Evolutionary conservation across 2,888 invertebrate genomes (phyloP).

Genomic region (Drosophila niveifrons): DNA sequence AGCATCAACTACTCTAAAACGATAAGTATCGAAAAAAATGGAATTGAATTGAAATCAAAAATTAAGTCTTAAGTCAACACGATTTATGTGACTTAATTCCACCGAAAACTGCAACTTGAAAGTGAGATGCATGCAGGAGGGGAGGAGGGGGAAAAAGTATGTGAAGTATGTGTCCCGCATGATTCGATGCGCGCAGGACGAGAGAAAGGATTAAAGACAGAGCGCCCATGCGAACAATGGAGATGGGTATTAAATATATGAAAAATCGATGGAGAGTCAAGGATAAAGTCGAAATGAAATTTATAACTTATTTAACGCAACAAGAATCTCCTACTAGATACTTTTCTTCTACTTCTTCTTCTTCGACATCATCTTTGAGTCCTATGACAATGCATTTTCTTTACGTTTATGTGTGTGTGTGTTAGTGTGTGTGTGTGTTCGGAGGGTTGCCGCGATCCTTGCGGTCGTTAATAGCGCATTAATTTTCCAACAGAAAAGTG

Average conservation of each 20-base stretch:
- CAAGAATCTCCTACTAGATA: slow-evolving; percentile 2
- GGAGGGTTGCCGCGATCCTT: slow-evolving; percentile 59
- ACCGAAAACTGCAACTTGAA: slow-evolving; percentile 52
- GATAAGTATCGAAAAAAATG: slow-evolving; percentile 58
- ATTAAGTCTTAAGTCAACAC: slow-evolving; percentile 47
- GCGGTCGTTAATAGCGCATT: slow-evolving; percentile 77
- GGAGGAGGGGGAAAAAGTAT: too few relatives aligned
- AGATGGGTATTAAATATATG: slow-evolving; percentile 70
- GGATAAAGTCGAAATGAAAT: slow-evolving; percentile 80
- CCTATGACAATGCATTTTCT: slow-evolving; percentile 75
- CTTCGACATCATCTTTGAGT: slow-evolving; percentile 2
- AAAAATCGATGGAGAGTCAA: slow-evolving; percentile 65
- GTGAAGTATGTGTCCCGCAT: slow-evolving; percentile 54
- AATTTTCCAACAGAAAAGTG: slow-evolving; percentile 35
- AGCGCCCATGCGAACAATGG: slow-evolving; percentile 60
- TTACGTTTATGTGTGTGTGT: not conserved
- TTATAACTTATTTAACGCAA: slow-evolving; percentile 77
- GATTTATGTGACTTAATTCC: slow-evolving; percentile 74
- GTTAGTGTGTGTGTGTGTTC: slow-evolving; percentile 5
- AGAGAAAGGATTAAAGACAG: slow-evolving; percentile 66
- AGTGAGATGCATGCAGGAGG: slow-evolving; percentile 12
- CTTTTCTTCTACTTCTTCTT: not conserved
- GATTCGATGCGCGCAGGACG: slow-evolving; percentile 33
- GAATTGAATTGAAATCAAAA: slow-evolving; percentile 6
- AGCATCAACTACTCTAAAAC: slow-evolving; percentile 20